Base-by-base conservation (phyloP, 2,113 vertebrate genomes). In the Delphinus delphis region DNA sequence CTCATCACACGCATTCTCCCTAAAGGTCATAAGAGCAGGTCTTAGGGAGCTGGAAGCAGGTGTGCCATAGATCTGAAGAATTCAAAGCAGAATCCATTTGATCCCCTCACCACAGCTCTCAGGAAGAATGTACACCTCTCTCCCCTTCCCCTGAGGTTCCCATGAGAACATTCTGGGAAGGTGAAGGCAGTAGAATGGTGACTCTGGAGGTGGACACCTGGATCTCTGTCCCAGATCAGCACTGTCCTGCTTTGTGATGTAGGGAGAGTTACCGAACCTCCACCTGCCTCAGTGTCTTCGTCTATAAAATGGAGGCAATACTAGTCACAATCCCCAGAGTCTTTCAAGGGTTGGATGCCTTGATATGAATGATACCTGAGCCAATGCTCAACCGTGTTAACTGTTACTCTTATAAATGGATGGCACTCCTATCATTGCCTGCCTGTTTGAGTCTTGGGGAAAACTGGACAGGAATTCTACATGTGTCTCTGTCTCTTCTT, bases 31-130 rank as follows among this genome's bases (percentile, higher is more conserved):
- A 26, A 76, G 33, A 53, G 5, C 26, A 15, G 41, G n/a, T 60
- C 9, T 89, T 14, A 36, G 67, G 60, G 21, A 83, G 28, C 13
- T 8, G 14, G 26, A 73, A 63, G 18, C 53, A 71, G 6, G 17
- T 15, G 8, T 21, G 17, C 38, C 41, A 10, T 17, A 26, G 28
- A 55, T 58, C 25, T 23, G 18, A 44, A 25, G 38, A 62, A 44
- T 74, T 94, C 74, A 90, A 44, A 90, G n/a, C 26, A 71, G 77
- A 89, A 70, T 79, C 38, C 15, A 65, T 17, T 63, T 18, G 8
- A 38, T 55, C 2, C 76, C 80, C 11, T 87, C 36, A 14, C n/a
- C 12, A 47, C 0, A 0, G 15, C 33, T 63, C 11, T 81, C 70
- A 85, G 28, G 53, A 74, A 44, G 12, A 6, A 44, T 20, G 7